A percentile compares a stretch with the other conserved stretches of the same genome.
phyloP scores from a whole-genome alignment of 2,113 vertebrate genomes.

The Oceanites oceanicus region DNA sequence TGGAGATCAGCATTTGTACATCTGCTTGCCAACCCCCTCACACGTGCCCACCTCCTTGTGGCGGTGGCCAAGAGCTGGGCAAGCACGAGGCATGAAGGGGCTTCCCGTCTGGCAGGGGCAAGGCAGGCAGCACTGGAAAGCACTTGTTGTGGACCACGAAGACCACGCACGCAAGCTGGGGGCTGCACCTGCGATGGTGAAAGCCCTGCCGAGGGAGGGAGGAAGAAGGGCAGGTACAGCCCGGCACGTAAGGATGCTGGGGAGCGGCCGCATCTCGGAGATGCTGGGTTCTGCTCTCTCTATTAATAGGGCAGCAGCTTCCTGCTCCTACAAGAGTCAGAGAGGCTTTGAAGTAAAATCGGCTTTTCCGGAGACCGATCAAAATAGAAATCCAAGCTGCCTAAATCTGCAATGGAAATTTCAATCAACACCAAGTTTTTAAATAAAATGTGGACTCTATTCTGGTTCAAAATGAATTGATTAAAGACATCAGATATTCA shows the following conservation, averaged over 20 bases:
- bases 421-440: slow-evolving; percentile 72
- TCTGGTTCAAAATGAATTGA: slow-evolving; percentile 65
- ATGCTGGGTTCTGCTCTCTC: slow-evolving; percentile 49
- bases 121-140: neutral
- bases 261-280: neutral
- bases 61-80: neutral
- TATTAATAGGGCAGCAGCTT: slow-evolving; percentile 72
- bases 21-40: neutral
- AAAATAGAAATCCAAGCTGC: slow-evolving; percentile 76
- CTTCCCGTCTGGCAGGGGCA: neutral
- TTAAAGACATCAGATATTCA: slow-evolving; percentile 66
- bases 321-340: slow-evolving; percentile 56
- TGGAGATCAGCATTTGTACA: neutral
- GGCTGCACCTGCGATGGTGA: neutral
- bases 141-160: neutral
- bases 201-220: neutral
- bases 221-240: neutral
- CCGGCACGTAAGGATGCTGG: accelerated
- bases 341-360: slow-evolving; percentile 74
- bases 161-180: neutral
- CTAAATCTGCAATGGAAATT: slow-evolving; percentile 78
- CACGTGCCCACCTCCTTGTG: neutral
- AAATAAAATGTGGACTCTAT: slow-evolving; percentile 73
- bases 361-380: slow-evolving; percentile 72
- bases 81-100: neutral